These are phyloP conservation scores for Sterrhoptilus dennistouni DNA, from an alignment of 2,113 vertebrate genomes.

Conservation along the genomic window DNA sequence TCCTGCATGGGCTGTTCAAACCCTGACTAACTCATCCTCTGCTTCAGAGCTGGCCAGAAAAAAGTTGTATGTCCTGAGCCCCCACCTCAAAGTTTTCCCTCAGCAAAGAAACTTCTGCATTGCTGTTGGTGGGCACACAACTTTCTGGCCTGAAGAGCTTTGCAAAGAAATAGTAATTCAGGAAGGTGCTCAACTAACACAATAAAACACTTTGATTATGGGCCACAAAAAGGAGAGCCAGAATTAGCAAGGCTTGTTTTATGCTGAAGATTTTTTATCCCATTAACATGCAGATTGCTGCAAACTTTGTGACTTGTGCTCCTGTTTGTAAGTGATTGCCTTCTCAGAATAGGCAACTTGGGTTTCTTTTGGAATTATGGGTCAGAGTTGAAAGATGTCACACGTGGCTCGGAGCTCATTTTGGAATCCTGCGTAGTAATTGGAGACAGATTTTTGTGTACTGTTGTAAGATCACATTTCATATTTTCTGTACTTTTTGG, in stretches of 20 bases:
- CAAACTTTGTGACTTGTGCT: not conserved
- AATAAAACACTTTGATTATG: not conserved
- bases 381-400: slow-evolving; percentile 27
- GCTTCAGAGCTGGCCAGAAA: not conserved
- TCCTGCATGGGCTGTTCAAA: not conserved
- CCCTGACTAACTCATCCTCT: not conserved
- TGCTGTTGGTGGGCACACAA: not conserved
- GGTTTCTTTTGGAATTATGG: not conserved
- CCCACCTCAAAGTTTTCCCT: not conserved
- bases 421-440: not conserved
- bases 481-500: slow-evolving; percentile 6
- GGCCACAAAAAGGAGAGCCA: not conserved
- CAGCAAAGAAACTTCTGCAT: not conserved
- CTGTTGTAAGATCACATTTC: slow-evolving; percentile 7
- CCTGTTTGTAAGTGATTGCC: not conserved
- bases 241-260: not conserved
- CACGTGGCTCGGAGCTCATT: not conserved
- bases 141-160: not conserved
- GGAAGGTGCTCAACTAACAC: not conserved
- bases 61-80: not conserved
- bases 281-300: not conserved
- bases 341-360: not conserved
- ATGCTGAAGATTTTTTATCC: not conserved
- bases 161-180: not conserved
- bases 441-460: slow-evolving; percentile 11